Conservation (phyloP, 2,888 invertebrate species). For the Enchytraeus crypticus region DNA sequence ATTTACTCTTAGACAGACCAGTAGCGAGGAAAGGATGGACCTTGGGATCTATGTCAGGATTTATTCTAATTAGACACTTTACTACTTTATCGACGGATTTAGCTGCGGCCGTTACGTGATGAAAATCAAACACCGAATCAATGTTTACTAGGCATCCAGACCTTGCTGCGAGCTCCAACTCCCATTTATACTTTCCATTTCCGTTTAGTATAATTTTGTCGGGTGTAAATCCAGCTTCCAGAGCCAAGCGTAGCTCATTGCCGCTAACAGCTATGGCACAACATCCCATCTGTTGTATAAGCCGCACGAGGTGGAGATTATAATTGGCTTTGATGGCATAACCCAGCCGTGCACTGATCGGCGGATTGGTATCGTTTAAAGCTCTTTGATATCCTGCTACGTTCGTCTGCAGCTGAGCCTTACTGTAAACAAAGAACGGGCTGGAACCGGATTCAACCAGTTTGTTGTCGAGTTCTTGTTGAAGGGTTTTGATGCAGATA, state of each 20-base stretch:
- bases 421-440: slow-evolving; percentile 37
- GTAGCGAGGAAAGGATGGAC: slow-evolving; percentile 47
- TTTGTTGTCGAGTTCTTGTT: not conserved
- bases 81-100: slow-evolving; percentile 27
- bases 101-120: slow-evolving; percentile 36
- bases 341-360: slow-evolving; percentile 27
- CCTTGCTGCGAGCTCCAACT: slow-evolving; percentile 43
- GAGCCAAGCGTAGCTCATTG: slow-evolving; percentile 43
- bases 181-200: slow-evolving; percentile 47
- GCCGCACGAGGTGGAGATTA: slow-evolving; percentile 35
- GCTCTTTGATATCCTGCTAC: too few relatives aligned
- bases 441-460: slow-evolving; percentile 4
- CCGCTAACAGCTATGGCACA: slow-evolving; percentile 44
- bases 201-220: slow-evolving; percentile 46
- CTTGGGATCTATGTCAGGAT: slow-evolving; percentile 40
- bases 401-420: not conserved
- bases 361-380: too few relatives aligned
- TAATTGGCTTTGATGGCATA: slow-evolving; percentile 48
- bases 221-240: slow-evolving; percentile 42
- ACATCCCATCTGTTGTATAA: slow-evolving; percentile 32
- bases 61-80: slow-evolving; percentile 42
- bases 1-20: slow-evolving; percentile 41
- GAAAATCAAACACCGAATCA: slow-evolving; percentile 47
- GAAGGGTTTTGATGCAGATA: not conserved
- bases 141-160: slow-evolving; percentile 45